Conservation (phyloP, 2,113 vertebrate species). For the Peucedramus taeniatus region DNA sequence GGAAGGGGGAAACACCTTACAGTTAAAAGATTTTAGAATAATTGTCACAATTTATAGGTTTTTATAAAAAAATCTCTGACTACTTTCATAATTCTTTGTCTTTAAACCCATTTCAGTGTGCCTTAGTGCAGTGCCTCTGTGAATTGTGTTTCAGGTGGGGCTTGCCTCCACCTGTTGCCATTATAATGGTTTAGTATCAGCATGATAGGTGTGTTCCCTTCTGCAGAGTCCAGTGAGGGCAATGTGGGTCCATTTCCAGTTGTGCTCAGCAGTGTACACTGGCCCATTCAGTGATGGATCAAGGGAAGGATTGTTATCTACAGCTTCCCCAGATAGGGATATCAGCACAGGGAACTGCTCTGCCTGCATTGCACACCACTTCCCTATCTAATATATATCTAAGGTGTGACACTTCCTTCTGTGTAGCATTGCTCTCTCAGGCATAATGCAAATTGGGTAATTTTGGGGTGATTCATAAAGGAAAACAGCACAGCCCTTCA, state of each 20-base stretch:
- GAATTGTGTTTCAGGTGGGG: not conserved
- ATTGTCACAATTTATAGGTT: not conserved
- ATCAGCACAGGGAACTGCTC: not conserved
- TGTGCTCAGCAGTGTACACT: accelerated
- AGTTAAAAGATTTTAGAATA: not conserved
- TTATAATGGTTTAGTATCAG: not conserved
- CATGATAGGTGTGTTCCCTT: not conserved
- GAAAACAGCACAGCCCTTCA: slow-evolving; percentile 18
- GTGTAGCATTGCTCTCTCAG: not conserved
- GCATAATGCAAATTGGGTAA: not conserved
- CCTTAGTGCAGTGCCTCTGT: not conserved
- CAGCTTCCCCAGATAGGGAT: not conserved
- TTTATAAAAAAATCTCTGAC: not conserved
- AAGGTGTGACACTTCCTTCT: slow-evolving; percentile 28
- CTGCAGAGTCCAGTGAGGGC: not conserved
- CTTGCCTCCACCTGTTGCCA: not conserved
- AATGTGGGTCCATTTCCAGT: not conserved
- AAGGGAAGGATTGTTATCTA: not conserved
- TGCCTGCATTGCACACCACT: not conserved
- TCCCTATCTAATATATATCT: not conserved
- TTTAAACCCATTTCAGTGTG: not conserved
- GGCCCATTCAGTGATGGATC: not conserved
- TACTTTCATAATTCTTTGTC: not conserved
- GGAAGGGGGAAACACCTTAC: not conserved
- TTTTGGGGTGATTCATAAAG: slow-evolving; percentile 18